phyloP scores from a whole-genome alignment of 2,113 vertebrate species.

The Bubalus kerabau region DNA sequence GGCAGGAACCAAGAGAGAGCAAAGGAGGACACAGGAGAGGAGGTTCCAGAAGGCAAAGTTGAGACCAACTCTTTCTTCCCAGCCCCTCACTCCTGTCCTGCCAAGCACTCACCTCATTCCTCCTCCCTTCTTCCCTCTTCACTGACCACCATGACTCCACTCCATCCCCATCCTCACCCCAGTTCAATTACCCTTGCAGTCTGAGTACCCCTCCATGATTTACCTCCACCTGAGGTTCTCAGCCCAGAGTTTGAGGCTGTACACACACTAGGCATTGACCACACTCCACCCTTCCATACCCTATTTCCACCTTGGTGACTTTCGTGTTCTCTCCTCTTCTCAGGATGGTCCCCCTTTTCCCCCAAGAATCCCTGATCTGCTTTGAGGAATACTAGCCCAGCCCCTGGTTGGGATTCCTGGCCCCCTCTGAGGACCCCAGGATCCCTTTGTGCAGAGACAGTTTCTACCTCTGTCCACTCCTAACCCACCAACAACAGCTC shows the following conservation, averaged over 20 bases:
- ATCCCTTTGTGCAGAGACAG: not conserved
- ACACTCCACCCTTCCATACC: not conserved
- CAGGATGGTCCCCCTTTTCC: not conserved
- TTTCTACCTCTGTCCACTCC: not conserved
- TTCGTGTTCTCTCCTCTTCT: not conserved
- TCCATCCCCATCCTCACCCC: not conserved
- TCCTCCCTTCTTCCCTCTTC: not conserved
- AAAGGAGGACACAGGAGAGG: not conserved
- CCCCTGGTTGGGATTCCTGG: not conserved
- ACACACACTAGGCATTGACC: not conserved
- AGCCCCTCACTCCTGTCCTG: not conserved
- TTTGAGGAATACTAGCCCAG: not conserved
- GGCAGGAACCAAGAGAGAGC: not conserved
- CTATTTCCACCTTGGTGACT: not conserved
- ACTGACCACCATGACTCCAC: not conserved
- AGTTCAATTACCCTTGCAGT: not conserved
- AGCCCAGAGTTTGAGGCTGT: not conserved
- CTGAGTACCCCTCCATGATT: not conserved
- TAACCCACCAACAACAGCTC: not conserved
- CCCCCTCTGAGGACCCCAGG: not conserved
- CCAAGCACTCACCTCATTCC: not conserved
- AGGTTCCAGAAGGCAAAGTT: not conserved
- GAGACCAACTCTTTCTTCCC: not conserved
- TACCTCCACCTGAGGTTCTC: not conserved
- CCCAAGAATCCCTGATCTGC: not conserved